Evolutionary conservation across 2,113 vertebrate species (phyloP).

Genomic region (Oceanites oceanicus): DNA sequence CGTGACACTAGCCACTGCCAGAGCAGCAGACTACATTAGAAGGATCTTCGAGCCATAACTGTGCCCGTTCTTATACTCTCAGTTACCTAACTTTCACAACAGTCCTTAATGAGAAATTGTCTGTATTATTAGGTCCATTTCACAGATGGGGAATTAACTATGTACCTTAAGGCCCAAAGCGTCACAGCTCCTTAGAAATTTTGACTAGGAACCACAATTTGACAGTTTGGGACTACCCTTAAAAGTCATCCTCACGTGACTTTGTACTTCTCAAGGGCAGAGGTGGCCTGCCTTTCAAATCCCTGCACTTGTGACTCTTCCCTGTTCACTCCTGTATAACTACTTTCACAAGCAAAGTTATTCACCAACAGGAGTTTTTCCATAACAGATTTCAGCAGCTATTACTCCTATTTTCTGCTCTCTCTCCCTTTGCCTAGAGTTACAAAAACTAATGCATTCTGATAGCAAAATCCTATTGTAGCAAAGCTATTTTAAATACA

Average conservation of each 20-base stretch:
- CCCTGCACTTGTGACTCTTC: background rate
- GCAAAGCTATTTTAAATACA: background rate
- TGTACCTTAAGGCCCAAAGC: background rate
- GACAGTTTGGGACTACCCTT: background rate
- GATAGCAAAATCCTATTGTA: background rate
- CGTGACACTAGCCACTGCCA: background rate
- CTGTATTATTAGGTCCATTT: background rate
- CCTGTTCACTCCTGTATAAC: background rate
- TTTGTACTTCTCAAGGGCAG: background rate
- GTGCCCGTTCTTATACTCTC: background rate
- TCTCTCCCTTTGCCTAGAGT: background rate
- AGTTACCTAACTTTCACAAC: background rate
- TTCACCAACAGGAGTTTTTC: background rate
- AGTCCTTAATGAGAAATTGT: background rate
- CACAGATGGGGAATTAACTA: background rate
- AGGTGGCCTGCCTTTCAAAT: background rate
- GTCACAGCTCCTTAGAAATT: background rate
- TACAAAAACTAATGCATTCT: background rate
- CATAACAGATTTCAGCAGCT: background rate
- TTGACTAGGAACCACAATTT: background rate
- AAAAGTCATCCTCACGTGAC: background rate
- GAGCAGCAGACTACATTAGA: background rate
- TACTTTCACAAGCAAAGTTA: background rate
- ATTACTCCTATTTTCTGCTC: background rate
- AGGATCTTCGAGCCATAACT: background rate